phyloP scores from a whole-genome alignment of 1,140 invertebrate genomes.

The Mya arenaria region DNA sequence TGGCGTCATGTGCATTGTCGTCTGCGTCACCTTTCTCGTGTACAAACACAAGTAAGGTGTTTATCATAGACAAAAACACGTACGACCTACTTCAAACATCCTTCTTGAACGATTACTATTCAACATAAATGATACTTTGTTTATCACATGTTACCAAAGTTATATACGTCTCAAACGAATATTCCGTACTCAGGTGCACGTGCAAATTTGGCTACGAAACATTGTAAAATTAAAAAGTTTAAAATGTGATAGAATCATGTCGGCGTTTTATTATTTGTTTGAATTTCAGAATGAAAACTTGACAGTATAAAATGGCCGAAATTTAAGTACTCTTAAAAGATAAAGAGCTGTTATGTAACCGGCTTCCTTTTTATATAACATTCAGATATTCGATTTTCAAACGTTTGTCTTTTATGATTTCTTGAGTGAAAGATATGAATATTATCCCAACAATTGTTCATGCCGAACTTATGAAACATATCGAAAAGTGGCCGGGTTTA shows the following conservation, averaged over 20 bases:
- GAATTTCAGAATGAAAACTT: too few species aligned
- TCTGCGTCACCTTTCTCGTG: conserved; percentile 33
- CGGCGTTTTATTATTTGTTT: too few species aligned
- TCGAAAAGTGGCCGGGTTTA: background rate
- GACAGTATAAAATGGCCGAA: too few species aligned
- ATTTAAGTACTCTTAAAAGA: too few species aligned
- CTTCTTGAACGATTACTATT: background rate
- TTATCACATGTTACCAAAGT: background rate
- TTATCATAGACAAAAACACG: background rate
- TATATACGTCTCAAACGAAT: background rate
- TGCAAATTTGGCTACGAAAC: background rate
- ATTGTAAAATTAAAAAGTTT: background rate
- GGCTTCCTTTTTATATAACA: too few species aligned
- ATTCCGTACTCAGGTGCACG: background rate
- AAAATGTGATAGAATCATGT: too few species aligned
- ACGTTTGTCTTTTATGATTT: too few species aligned
- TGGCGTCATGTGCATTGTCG: conserved; percentile 31
- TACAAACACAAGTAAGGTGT: conserved; percentile 30
- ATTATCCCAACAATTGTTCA: background rate
- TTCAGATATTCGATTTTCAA: too few species aligned
- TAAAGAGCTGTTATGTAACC: too few species aligned
- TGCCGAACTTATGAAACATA: too few species aligned
- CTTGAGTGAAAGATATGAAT: background rate
- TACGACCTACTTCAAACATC: background rate
- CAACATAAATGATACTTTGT: background rate